phyloP scores from a whole-genome alignment of 2,888 invertebrate species.

The Nipponacmea schrenckii region DNA sequence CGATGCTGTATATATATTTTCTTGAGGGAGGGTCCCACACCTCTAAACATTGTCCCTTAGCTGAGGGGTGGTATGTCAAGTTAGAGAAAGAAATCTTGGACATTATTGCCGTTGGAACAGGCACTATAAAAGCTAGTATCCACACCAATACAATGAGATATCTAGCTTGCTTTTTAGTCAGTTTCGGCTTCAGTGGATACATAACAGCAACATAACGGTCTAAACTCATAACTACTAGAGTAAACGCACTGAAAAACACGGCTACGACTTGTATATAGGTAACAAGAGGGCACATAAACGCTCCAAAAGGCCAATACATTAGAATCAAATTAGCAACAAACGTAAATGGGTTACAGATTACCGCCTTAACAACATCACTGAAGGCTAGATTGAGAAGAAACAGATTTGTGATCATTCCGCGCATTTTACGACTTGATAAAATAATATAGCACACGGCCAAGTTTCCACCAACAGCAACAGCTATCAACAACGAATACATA shows the following conservation, averaged over 20 bases:
- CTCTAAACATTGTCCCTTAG: constrained; percentile 16
- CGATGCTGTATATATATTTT: constrained; percentile 68
- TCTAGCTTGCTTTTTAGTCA: constrained; percentile 79
- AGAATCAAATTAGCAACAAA: constrained; percentile 83
- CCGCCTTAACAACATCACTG: constrained; percentile 68
- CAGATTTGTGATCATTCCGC: constrained; percentile 85
- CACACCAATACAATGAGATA: constrained; percentile 79
- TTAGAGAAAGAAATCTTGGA: constrained; percentile 67
- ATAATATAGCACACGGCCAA: constrained; percentile 85
- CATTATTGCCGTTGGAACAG: constrained; percentile 83
- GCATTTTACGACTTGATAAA: constrained; percentile 84
- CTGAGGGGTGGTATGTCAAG: background rate
- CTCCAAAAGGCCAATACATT: constrained; percentile 89
- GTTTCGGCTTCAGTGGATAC: constrained; percentile 84
- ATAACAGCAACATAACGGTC: constrained; percentile 93
- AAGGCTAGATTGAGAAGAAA: constrained; percentile 68
- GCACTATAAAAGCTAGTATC: constrained; percentile 81
- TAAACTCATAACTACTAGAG: constrained; percentile 88
- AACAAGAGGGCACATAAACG: constrained; percentile 83
- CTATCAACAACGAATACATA: constrained; percentile 68
- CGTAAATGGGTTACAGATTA: constrained; percentile 70
- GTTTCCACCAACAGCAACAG: constrained; percentile 70
- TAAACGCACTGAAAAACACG: constrained; percentile 85
- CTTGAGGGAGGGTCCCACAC: background rate
- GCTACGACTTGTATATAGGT: constrained; percentile 78